Evolutionary conservation across 1,140 invertebrate genomes (phyloP).

Genomic region (Hyphantria cunea): DNA sequence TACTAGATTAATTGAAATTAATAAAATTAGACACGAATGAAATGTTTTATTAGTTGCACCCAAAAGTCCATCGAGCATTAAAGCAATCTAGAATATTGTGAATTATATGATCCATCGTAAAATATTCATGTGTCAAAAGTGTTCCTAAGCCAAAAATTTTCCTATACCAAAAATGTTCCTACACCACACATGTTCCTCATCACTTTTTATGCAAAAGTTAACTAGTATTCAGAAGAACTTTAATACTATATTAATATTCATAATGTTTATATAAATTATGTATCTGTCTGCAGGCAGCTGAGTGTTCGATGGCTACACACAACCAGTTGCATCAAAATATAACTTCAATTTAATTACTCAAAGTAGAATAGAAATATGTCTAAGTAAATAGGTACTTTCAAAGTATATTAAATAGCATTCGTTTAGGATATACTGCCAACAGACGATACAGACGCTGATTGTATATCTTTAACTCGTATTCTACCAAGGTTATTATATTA

Average conservation of each 20-base stretch:
- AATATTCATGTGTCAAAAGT: background rate
- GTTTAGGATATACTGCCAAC: constrained; percentile 39
- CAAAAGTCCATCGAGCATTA: background rate
- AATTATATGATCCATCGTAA: background rate
- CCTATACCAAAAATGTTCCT: no score
- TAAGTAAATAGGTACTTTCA: constrained; percentile 11
- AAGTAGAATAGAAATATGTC: constrained; percentile 18
- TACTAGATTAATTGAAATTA: background rate
- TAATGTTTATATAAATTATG: constrained; percentile 18
- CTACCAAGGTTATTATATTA: constrained; percentile 47
- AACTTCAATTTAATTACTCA: constrained; percentile 20
- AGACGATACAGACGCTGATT: constrained; percentile 41
- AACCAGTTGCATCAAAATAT: constrained; percentile 41
- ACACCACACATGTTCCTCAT: no score
- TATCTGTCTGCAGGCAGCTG: constrained; percentile 36
- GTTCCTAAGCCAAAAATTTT: no score
- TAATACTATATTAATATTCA: constrained; percentile 6
- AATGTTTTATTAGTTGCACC: constrained; percentile 14
- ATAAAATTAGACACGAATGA: constrained; percentile 15
- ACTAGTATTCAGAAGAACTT: constrained; percentile 12
- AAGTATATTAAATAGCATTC: constrained; percentile 16
- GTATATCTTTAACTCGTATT: constrained; percentile 38
- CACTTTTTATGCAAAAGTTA: no score
- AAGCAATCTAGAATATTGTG: constrained; percentile 3
- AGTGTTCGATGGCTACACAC: constrained; percentile 54